These are phyloP conservation scores for Calameuta idolon DNA, from an alignment of 2,888 invertebrate genomes.

Conservation along the genomic window DNA sequence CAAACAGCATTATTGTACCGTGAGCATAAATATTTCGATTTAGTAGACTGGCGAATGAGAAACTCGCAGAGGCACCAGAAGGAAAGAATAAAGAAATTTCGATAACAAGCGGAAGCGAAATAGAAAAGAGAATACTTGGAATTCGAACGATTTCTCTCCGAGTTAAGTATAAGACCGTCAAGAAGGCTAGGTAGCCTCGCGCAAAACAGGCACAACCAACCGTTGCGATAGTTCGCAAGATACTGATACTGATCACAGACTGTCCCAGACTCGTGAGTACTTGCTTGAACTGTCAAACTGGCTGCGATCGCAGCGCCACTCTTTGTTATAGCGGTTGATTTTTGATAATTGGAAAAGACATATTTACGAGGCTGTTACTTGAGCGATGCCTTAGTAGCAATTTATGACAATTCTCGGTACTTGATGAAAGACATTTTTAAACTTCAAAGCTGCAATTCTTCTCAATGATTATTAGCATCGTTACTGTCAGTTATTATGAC, in stretches of 20 bases:
- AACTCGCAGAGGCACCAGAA: background rate
- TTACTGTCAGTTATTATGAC: background rate
- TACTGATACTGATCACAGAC: background rate
- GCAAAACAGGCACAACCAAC: background rate
- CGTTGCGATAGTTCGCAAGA: background rate
- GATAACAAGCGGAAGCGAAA: background rate
- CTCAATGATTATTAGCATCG: background rate
- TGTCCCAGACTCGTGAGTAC: background rate
- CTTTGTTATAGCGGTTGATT: background rate
- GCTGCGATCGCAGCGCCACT: background rate
- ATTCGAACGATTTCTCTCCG: background rate
- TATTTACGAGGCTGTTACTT: background rate
- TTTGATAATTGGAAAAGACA: background rate
- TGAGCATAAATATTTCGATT: background rate
- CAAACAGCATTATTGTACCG: background rate
- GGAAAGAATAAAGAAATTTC: background rate
- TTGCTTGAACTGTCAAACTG: background rate
- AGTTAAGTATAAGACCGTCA: background rate
- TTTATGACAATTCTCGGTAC: background rate
- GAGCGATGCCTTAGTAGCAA: background rate
- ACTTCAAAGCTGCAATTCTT: background rate
- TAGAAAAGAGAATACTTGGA: background rate
- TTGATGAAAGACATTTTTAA: background rate
- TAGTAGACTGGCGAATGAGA: background rate
- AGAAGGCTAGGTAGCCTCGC: background rate